Evolutionary conservation across 1,140 invertebrate genomes (phyloP).

Genomic region (Bradysia coprophila): DNA sequence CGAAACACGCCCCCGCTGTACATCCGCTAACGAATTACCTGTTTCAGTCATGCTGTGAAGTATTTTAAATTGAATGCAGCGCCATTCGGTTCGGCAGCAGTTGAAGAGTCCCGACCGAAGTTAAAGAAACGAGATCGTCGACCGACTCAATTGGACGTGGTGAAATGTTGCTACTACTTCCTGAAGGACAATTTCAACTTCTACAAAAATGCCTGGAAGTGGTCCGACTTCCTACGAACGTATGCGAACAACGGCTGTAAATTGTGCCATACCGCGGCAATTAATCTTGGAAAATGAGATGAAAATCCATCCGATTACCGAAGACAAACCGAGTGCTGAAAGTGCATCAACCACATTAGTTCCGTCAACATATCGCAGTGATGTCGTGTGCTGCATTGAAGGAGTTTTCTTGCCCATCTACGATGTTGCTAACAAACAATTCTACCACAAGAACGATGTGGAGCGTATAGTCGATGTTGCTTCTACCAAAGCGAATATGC

Average conservation of each 20-base stretch:
- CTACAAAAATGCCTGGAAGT: slow-evolving; percentile 39
- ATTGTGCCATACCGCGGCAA: slow-evolving; percentile 14
- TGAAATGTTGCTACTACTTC: slow-evolving; percentile 32
- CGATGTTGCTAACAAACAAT: slow-evolving; percentile 24
- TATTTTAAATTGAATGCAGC: too few relatives aligned
- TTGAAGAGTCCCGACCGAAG: too few relatives aligned
- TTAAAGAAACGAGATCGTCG: too few relatives aligned
- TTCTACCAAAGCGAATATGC: slow-evolving; percentile 50
- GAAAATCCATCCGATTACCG: slow-evolving; percentile 4
- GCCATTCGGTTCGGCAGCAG: too few relatives aligned
- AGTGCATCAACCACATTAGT: slow-evolving; percentile 7
- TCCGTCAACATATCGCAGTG: slow-evolving; percentile 11
- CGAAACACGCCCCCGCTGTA: too few relatives aligned
- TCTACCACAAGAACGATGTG: slow-evolving; percentile 15
- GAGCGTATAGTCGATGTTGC: slow-evolving; percentile 33
- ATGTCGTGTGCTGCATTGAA: slow-evolving; percentile 28
- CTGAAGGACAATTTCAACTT: slow-evolving; percentile 28
- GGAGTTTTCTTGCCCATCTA: slow-evolving; percentile 30
- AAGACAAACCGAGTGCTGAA: slow-evolving; percentile 5
- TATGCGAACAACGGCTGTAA: slow-evolving; percentile 21
- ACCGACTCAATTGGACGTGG: slow-evolving; percentile 31
- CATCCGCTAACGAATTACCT: too few relatives aligned
- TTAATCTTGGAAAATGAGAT: slow-evolving; percentile 11
- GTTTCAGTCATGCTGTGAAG: too few relatives aligned
- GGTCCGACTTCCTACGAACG: slow-evolving; percentile 34